These are phyloP conservation scores for Petrolisthes manimaculis DNA, from an alignment of 2,888 invertebrate species.

Conservation along the genomic window DNA sequence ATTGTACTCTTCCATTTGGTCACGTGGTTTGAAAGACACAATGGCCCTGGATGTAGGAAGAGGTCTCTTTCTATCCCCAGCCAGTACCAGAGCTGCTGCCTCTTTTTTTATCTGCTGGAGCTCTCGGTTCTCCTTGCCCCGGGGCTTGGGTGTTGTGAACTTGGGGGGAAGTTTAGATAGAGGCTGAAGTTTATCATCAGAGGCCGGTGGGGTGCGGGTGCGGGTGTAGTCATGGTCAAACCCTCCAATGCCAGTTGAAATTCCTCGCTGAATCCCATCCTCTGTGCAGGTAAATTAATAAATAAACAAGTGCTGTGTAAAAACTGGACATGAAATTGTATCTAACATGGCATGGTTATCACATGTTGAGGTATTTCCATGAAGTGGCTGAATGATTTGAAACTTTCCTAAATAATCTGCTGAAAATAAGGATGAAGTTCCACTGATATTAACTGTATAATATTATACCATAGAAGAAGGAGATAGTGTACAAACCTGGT, in stretches of 20 bases:
- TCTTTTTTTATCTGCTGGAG: constrained; percentile 40
- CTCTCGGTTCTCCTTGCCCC: constrained; percentile 58
- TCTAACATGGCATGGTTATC: too few relatives aligned
- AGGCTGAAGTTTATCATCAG: constrained; percentile 30
- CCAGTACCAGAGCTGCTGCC: constrained; percentile 31
- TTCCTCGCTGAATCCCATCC: background rate
- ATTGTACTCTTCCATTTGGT: constrained; percentile 65
- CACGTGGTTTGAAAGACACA: constrained; percentile 49
- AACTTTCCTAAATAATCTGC: background rate
- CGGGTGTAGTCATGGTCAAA: constrained; percentile 60
- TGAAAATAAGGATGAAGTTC: background rate
- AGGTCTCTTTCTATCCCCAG: constrained; percentile 6
- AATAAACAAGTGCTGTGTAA: too few relatives aligned
- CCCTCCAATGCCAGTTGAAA: background rate
- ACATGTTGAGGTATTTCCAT: background rate
- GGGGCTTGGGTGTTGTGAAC: constrained; percentile 54
- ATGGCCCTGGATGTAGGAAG: constrained; percentile 18
- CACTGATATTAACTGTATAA: too few relatives aligned
- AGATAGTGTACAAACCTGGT: constrained; percentile 27
- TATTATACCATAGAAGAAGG: background rate
- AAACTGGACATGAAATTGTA: too few relatives aligned
- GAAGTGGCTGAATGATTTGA: background rate
- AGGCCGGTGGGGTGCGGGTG: constrained; percentile 52
- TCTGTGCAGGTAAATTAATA: constrained; percentile 5
- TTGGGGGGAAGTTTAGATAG: constrained; percentile 27